These are phyloP conservation scores for Echeneis naucrates DNA, from an alignment of 2,797 vertebrate genomes.

Conservation along the genomic window DNA sequence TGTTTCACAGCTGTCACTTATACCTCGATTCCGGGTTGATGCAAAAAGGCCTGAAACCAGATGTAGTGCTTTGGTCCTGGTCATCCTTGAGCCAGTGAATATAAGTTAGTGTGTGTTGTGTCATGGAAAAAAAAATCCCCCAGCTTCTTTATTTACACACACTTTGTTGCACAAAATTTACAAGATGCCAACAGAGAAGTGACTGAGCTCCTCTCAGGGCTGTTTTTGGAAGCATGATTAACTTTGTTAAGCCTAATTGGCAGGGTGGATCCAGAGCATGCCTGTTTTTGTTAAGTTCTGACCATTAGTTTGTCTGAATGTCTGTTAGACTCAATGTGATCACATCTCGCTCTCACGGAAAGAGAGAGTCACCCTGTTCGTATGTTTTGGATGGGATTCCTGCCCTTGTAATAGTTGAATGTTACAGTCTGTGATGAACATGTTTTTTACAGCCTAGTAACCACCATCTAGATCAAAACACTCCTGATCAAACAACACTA, in stretches of 20 bases:
- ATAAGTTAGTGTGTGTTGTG: constrained; percentile 1
- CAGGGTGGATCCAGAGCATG: constrained; percentile 14
- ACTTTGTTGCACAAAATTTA: neutral
- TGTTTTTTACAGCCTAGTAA: neutral
- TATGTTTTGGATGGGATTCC: neutral
- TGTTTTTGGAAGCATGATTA: constrained; percentile 19
- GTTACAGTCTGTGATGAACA: neutral
- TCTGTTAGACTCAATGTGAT: neutral
- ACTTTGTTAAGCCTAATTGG: constrained; percentile 11
- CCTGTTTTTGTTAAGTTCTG: constrained; percentile 4
- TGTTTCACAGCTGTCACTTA: constrained; percentile 14
- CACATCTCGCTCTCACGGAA: constrained; percentile 1
- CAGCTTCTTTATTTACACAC: neutral
- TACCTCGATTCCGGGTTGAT: constrained; percentile 16
- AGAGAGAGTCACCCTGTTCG: constrained; percentile 11
- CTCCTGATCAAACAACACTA: neutral
- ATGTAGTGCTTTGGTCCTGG: constrained; percentile 46
- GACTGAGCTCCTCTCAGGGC: neutral
- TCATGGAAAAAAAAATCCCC: constrained; percentile 1
- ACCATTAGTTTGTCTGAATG: neutral
- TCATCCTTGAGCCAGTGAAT: constrained; percentile 21
- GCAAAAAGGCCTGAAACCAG: constrained; percentile 44
- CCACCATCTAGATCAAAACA: constrained; percentile 7
- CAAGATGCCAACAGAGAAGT: neutral
- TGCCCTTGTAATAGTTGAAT: neutral